phyloP scores from a whole-genome alignment of 2,888 invertebrate species.

The Chaetogeoica ovagalla region DNA sequence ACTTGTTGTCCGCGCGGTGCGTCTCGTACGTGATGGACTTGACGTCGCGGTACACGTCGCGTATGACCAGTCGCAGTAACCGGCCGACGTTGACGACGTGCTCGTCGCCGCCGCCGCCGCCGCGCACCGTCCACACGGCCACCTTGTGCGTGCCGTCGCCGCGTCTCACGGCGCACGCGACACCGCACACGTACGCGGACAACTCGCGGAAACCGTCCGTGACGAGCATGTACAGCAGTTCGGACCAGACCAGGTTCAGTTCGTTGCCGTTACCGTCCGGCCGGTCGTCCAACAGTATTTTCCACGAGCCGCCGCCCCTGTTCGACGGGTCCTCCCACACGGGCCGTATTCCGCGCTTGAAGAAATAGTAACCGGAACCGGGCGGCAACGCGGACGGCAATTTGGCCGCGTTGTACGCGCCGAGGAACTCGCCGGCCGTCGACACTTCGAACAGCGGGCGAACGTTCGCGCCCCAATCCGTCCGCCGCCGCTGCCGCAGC shows the following conservation, averaged over 20 bases:
- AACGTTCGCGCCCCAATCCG: not conserved
- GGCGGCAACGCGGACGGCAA: constrained; percentile 17
- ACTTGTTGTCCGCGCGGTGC: too few relatives aligned
- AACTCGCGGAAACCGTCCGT: not conserved
- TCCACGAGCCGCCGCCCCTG: constrained; percentile 25
- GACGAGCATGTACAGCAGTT: constrained; percentile 5
- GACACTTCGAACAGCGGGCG: constrained; percentile 10
- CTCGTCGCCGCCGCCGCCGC: not conserved
- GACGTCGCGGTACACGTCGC: not conserved
- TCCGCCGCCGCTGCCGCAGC: too few relatives aligned
- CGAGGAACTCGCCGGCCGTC: not conserved
- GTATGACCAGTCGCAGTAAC: not conserved
- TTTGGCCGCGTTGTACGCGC: not conserved
- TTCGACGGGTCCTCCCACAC: not conserved
- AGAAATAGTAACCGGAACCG: constrained; percentile 1
- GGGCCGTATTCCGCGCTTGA: not conserved
- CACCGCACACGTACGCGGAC: constrained; percentile 2
- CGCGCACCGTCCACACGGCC: constrained; percentile 7
- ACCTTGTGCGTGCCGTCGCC: constrained; percentile 4
- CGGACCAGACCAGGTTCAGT: constrained; percentile 5
- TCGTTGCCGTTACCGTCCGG: not conserved
- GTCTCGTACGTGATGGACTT: too few relatives aligned
- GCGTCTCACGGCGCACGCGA: not conserved
- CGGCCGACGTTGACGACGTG: not conserved
- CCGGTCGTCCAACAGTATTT: not conserved